These are phyloP conservation scores for Avahi laniger DNA, from an alignment of 2,797 vertebrate species.

Conservation along the genomic window DNA sequence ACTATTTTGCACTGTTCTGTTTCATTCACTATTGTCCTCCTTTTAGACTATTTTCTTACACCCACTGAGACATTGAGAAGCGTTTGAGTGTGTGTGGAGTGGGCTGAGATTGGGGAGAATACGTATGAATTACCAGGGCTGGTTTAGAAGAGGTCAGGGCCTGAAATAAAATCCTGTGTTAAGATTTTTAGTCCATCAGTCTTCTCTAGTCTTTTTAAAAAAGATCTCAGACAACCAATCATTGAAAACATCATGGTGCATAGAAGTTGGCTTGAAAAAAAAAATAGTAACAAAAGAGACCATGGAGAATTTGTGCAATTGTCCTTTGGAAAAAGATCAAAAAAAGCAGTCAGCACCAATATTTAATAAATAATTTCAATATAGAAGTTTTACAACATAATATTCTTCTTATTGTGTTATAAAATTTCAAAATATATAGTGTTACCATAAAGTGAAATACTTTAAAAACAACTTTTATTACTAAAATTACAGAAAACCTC, in stretches of 20 bases:
- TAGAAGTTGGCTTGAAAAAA: not conserved
- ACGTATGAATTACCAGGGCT: not conserved
- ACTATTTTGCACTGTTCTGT: no score
- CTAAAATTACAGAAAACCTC: not conserved
- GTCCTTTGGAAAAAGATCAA: not conserved
- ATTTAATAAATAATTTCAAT: constrained; percentile 3
- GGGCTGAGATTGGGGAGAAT: no score
- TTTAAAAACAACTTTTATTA: not conserved
- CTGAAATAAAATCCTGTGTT: not conserved
- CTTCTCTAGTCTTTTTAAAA: not conserved
- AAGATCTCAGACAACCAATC: not conserved
- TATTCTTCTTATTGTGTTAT: not conserved
- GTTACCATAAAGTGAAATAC: not conserved
- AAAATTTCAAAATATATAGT: not conserved
- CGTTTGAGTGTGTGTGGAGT: not conserved
- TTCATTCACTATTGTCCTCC: not conserved
- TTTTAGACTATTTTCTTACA: not conserved
- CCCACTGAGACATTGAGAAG: not conserved
- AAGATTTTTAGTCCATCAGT: not conserved
- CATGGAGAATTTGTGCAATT: not conserved
- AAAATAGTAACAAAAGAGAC: not conserved
- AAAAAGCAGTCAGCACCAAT: not conserved
- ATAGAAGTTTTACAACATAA: not conserved
- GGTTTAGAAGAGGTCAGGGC: not conserved
- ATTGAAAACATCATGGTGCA: not conserved